phyloP scores from a whole-genome alignment of 2,888 invertebrate species.

The Theretra japonica region DNA sequence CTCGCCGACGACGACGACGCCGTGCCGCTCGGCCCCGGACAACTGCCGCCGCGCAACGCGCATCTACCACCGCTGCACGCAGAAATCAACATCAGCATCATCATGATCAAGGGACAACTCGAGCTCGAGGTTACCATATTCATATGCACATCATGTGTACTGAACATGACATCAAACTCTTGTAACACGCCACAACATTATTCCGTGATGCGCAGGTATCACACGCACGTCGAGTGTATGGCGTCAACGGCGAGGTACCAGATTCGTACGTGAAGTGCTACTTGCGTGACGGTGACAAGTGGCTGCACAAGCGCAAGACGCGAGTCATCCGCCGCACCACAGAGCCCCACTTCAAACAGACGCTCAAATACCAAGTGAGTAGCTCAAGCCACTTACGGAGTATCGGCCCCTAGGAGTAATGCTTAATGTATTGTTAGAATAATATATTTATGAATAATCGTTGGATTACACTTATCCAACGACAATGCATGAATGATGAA shows the following conservation, averaged over 20 bases:
- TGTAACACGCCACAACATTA: no score
- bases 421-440: neutral
- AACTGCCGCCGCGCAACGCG: conserved; percentile 91
- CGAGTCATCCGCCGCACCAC: conserved; percentile 91
- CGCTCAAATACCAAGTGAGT: conserved; percentile 90
- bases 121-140: conserved; percentile 89
- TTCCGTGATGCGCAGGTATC: conserved; percentile 60
- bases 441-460: conserved; percentile 2
- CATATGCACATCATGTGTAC: neutral
- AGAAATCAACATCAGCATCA: conserved; percentile 94
- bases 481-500: no score
- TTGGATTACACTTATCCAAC: no score
- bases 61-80: conserved; percentile 89
- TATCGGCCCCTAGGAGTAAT: neutral
- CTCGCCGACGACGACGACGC: conserved; percentile 74
- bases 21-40: conserved; percentile 90
- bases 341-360: conserved; percentile 95
- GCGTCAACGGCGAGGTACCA: conserved; percentile 88
- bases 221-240: conserved; percentile 78
- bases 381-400: neutral
- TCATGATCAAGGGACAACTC: conserved; percentile 95
- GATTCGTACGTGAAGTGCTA: conserved; percentile 98
- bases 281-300: conserved; percentile 93
- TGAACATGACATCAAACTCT: no score
- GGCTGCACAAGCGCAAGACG: conserved; percentile 96